Conservation (phyloP, 2,888 invertebrate species). For the Scaptomyza polygonia region DNA sequence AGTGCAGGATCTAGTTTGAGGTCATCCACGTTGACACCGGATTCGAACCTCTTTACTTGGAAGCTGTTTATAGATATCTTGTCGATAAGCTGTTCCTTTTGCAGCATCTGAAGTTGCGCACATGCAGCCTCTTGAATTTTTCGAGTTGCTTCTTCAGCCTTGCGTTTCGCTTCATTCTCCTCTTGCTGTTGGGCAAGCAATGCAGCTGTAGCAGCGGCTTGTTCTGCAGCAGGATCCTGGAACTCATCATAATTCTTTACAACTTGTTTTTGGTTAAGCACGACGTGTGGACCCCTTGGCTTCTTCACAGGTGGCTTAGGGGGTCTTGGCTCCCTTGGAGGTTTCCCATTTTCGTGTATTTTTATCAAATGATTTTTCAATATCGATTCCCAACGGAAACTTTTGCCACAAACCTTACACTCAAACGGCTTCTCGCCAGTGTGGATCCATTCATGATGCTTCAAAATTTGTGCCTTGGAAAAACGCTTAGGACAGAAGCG, state of each 20-base stretch:
- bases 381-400: conserved; percentile 80
- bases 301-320: conserved; percentile 26
- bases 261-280: conserved; percentile 21
- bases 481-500: conserved; percentile 82
- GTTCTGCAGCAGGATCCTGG: conserved; percentile 67
- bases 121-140: conserved; percentile 77
- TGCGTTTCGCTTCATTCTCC: conserved; percentile 72
- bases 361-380: conserved; percentile 76
- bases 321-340: conserved; percentile 44
- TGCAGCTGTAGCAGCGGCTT: conserved; percentile 78
- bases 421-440: conserved; percentile 82
- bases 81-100: conserved; percentile 47
- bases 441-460: conserved; percentile 82
- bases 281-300: conserved; percentile 39
- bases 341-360: conserved; percentile 72
- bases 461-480: conserved; percentile 80
- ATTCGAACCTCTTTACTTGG: conserved; percentile 49
- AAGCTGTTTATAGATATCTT: conserved; percentile 61
- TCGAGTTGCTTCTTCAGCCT: conserved; percentile 64
- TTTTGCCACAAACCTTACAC: conserved; percentile 76
- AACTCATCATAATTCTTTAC: conserved; percentile 60
- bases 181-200: conserved; percentile 71
- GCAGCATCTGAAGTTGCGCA: conserved; percentile 68
- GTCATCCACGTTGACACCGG: conserved; percentile 37
- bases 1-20: conserved; percentile 5